Conservation (phyloP, 2,113 vertebrate species). For the Siniperca chuatsi region DNA sequence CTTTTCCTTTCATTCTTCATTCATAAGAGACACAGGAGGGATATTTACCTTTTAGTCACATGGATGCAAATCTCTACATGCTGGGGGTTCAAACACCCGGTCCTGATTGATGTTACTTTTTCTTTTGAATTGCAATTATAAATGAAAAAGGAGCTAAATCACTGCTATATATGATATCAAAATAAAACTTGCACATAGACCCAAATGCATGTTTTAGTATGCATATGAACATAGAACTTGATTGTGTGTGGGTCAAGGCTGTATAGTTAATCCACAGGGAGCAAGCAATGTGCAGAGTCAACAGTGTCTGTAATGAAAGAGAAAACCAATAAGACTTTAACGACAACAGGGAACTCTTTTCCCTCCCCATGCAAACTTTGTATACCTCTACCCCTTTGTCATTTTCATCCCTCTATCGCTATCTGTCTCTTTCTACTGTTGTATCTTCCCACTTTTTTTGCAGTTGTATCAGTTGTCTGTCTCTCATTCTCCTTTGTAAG, state of each 20-base stretch:
- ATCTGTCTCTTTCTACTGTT: slow-evolving; percentile 19
- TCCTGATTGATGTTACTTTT: neutral
- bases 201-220: neutral
- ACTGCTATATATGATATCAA: neutral
- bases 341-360: slow-evolving; percentile 36
- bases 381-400: neutral
- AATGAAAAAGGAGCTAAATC: neutral
- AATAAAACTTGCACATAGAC: neutral
- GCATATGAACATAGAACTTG: neutral
- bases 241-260: slow-evolving; percentile 5
- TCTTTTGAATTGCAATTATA: neutral
- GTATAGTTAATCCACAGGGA: slow-evolving; percentile 35
- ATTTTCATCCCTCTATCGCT: slow-evolving; percentile 16
- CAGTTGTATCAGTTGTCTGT: slow-evolving; percentile 58
- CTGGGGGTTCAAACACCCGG: slow-evolving; percentile 3
- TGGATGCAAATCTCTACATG: neutral
- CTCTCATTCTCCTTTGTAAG: slow-evolving; percentile 39
- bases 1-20: slow-evolving; percentile 54
- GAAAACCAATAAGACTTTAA: slow-evolving; percentile 64
- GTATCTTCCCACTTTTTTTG: slow-evolving; percentile 32
- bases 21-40: slow-evolving; percentile 38
- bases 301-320: slow-evolving; percentile 54
- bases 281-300: slow-evolving; percentile 49
- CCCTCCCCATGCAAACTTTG: neutral
- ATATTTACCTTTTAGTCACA: slow-evolving; percentile 40